Percentiles rank a stretch among this genome's conserved stretches.
These are phyloP conservation scores for Allacma fusca DNA, from an alignment of 2,888 invertebrate genomes.

Conservation along the genomic window DNA sequence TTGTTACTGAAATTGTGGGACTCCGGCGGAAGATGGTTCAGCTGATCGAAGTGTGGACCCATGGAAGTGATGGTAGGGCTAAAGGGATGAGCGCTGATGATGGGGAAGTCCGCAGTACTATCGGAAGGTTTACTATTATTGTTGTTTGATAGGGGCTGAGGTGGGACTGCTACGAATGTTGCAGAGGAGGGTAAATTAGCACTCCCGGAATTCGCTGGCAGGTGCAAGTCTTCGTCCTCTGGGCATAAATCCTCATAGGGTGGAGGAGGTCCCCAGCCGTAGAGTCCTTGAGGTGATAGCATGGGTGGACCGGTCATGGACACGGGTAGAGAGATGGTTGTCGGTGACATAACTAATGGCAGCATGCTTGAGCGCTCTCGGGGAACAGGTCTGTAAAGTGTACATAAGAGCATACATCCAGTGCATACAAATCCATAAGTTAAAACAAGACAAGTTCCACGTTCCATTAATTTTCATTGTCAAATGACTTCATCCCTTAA, in stretches of 20 bases:
- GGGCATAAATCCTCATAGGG: slow-evolving; percentile 50
- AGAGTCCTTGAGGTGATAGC: slow-evolving; percentile 43
- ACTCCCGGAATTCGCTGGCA: neutral
- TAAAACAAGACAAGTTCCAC: slow-evolving; percentile 12
- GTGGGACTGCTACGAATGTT: slow-evolving; percentile 33
- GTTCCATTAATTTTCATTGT: slow-evolving; percentile 1
- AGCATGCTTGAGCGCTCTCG: slow-evolving; percentile 57
- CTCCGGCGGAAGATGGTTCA: neutral
- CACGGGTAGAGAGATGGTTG: slow-evolving; percentile 42
- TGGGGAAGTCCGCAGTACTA: neutral
- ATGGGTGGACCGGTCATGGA: slow-evolving; percentile 35
- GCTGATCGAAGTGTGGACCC: slow-evolving; percentile 44
- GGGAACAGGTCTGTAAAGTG: slow-evolving; percentile 52
- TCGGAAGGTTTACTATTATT: neutral
- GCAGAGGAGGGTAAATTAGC: neutral
- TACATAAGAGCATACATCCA: too few relatives aligned
- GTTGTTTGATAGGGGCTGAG: neutral
- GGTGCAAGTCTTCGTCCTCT: neutral
- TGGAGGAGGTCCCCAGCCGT: slow-evolving; percentile 60
- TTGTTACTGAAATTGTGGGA: slow-evolving; percentile 41
- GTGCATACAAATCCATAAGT: slow-evolving; percentile 13
- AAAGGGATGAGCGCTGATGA: slow-evolving; percentile 53
- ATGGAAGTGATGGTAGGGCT: slow-evolving; percentile 58
- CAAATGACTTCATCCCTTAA: too few relatives aligned
- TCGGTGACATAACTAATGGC: slow-evolving; percentile 54